Evolutionary conservation across 1,140 invertebrate genomes (phyloP).

Genomic region (Bombus impatiens): DNA sequence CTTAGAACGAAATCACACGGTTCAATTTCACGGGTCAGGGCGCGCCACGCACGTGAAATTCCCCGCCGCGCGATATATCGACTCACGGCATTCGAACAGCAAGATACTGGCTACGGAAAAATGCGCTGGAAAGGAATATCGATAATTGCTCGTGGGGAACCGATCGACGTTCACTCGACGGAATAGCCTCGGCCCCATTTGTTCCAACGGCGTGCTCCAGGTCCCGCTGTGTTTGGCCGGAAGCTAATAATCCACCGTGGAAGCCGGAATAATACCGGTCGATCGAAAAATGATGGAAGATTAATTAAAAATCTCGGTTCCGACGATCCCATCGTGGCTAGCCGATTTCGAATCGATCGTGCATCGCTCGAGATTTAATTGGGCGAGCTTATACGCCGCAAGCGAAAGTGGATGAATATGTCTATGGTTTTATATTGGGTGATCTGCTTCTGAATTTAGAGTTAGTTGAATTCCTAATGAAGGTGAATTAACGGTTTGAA

Average conservation of each 20-base stretch:
- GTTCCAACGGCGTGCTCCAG: not conserved
- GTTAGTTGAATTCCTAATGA: not conserved
- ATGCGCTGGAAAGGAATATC: slow-evolving; percentile 28
- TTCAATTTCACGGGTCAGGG: slow-evolving; percentile 73
- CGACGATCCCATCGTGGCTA: not conserved
- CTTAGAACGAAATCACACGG: slow-evolving; percentile 71
- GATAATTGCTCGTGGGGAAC: slow-evolving; percentile 47
- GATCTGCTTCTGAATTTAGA: not conserved
- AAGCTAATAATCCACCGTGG: slow-evolving; percentile 28
- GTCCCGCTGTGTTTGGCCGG: slow-evolving; percentile 17
- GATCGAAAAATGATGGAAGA: slow-evolving; percentile 1
- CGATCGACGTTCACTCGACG: slow-evolving; percentile 2
- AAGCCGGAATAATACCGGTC: slow-evolving; percentile 4
- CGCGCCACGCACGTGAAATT: slow-evolving; percentile 61
- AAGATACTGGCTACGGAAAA: slow-evolving; percentile 29
- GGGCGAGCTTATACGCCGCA: not conserved
- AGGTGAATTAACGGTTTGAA: not conserved
- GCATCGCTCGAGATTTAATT: not conserved
- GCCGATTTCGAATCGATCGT: not conserved
- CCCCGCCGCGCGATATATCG: slow-evolving; percentile 41
- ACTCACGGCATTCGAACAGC: not conserved
- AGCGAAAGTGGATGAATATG: not conserved
- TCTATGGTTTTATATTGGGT: not conserved
- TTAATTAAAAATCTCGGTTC: slow-evolving; percentile 26
- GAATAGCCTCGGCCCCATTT: not conserved